Percentiles rank a stretch among this genome's conserved stretches.
phyloP scores from a whole-genome alignment of 1,140 invertebrate genomes.

The Bombus pascuorum region DNA sequence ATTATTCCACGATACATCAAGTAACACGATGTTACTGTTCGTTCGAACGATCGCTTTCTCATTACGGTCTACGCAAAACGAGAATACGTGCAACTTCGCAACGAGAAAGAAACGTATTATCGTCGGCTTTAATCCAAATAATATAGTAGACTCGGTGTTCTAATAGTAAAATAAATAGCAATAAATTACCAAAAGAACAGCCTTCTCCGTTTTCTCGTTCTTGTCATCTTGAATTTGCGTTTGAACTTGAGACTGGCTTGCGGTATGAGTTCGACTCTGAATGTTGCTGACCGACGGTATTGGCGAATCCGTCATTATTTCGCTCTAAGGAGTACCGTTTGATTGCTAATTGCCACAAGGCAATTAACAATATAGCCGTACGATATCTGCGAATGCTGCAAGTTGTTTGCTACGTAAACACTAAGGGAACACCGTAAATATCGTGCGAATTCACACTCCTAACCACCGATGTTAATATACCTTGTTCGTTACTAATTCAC shows the following conservation, averaged over 20 bases:
- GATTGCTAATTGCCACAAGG: conserved; percentile 58
- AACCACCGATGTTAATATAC: background rate
- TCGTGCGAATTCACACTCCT: background rate
- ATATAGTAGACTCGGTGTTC: background rate
- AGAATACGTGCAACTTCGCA: background rate
- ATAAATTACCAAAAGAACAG: conserved; percentile 72
- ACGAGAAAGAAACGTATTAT: background rate
- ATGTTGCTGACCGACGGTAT: conserved; percentile 72
- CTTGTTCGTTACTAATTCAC: background rate
- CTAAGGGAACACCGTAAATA: background rate
- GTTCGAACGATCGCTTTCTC: background rate
- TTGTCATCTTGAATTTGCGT: conserved; percentile 57
- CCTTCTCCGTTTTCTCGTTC: conserved; percentile 53
- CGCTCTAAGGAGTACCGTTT: conserved; percentile 46
- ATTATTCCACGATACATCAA: conserved; percentile 16
- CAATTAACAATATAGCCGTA: conserved; percentile 25
- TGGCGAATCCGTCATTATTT: conserved; percentile 79
- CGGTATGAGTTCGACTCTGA: conserved; percentile 65
- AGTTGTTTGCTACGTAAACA: background rate
- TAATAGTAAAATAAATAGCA: background rate
- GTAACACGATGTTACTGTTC: background rate
- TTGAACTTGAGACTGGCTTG: background rate
- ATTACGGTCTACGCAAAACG: background rate
- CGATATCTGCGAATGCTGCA: conserved; percentile 36
- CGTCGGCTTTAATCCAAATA: background rate